Evolutionary conservation across 2,113 vertebrate species (phyloP).

Genomic region (Malurus elegans): DNA sequence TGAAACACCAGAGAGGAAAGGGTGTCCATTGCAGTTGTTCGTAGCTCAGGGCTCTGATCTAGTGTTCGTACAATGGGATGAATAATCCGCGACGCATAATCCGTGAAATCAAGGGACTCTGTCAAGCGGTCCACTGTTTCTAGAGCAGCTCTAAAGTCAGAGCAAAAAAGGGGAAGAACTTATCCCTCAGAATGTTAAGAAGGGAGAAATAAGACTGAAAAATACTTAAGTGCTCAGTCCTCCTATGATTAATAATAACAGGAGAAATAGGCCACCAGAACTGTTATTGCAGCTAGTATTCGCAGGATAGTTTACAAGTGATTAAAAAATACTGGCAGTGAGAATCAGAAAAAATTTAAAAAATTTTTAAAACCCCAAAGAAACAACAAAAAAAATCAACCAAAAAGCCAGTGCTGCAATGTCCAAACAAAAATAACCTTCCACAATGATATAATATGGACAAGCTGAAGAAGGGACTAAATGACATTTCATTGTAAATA

Average conservation of each 20-base stretch:
- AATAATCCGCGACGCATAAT: slow-evolving; percentile 96
- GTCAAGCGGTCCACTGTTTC: slow-evolving; percentile 95
- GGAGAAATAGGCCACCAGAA: background rate
- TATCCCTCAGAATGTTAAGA: background rate
- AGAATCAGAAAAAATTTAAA: background rate
- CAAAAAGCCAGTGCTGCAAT: background rate
- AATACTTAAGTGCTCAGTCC: background rate
- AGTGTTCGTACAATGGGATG: slow-evolving; percentile 93
- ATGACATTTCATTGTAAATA: rapidly evolving
- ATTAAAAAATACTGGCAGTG: background rate
- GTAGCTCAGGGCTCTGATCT: slow-evolving; percentile 90
- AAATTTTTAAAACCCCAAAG: background rate
- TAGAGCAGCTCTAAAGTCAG: slow-evolving; percentile 83
- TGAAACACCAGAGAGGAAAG: slow-evolving; percentile 96
- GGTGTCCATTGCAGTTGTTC: slow-evolving; percentile 94
- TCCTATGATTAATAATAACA: background rate
- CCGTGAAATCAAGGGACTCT: slow-evolving; percentile 96
- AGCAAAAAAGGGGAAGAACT: background rate
- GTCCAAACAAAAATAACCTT: background rate
- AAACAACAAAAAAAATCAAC: background rate
- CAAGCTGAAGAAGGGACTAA: background rate
- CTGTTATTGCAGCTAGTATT: background rate
- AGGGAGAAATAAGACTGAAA: background rate
- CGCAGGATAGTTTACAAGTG: background rate
- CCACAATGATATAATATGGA: background rate